A percentile compares a stretch with the other conserved stretches of the same genome.
Conservation (phyloP, 2,797 vertebrate species). For the Sebastes itinus region DNA sequence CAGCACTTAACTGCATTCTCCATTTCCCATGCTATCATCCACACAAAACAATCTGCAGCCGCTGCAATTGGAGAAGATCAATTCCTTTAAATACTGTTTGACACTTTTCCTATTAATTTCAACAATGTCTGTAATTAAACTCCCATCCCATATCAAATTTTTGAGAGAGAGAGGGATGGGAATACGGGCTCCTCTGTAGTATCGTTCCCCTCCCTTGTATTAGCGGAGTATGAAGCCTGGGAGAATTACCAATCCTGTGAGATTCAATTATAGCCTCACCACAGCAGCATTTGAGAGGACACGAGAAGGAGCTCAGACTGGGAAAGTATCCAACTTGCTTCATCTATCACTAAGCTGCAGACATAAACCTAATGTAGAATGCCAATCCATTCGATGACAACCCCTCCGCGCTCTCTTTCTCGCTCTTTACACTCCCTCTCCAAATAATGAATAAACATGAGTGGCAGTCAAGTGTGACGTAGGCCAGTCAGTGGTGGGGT, state of each 20-base stretch:
- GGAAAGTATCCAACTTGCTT: conserved; percentile 76
- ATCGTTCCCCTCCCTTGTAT: conserved; percentile 71
- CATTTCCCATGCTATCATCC: conserved; percentile 10
- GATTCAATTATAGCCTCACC: conserved; percentile 80
- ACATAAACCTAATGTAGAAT: conserved; percentile 78
- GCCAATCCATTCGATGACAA: conserved; percentile 69
- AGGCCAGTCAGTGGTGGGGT: conserved; percentile 77
- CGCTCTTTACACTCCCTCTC: conserved; percentile 59
- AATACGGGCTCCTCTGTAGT: conserved; percentile 70
- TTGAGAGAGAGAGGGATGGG: conserved; percentile 56
- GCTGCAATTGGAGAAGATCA: conserved; percentile 46
- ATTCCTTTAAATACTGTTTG: conserved; percentile 67
- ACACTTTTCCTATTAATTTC: conserved; percentile 77
- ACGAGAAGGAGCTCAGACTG: conserved; percentile 72
- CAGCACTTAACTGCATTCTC: conserved; percentile 1
- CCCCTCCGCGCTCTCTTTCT: conserved; percentile 25
- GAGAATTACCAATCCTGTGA: conserved; percentile 77
- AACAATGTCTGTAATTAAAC: conserved; percentile 78
- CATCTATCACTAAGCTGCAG: conserved; percentile 80
- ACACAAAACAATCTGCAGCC: conserved; percentile 41
- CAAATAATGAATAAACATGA: conserved; percentile 85
- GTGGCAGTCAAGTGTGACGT: conserved; percentile 76
- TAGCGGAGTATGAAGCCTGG: conserved; percentile 70
- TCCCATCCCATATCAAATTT: conserved; percentile 63
- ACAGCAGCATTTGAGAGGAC: conserved; percentile 74